Base-by-base conservation (phyloP, 2,113 vertebrate species). In the Trogon melanurus region DNA sequence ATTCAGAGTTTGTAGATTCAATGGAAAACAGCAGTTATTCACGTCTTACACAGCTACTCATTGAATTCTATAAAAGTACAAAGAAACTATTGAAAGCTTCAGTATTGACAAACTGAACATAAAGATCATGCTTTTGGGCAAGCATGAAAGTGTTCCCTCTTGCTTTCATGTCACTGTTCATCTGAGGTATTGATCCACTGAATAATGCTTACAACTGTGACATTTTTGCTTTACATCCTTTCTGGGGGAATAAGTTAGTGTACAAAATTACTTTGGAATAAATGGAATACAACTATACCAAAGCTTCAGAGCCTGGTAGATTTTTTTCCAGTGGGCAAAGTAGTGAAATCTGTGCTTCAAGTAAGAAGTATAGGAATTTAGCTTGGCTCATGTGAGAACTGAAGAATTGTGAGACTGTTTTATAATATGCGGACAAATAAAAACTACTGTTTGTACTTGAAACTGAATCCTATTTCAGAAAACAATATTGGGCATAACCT, bases 101-200 rank as follows among this genome's bases (percentile, higher is more conserved):
- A 56, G 34, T 58, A 89, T 85, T 83, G 78, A 81, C 83, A 92
- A 96, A 93, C 8, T 62, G 58, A 84, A 69, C 44, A 88, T 71
- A 65, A 89, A 73, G 66, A 95, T 54, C 0, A 0, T 86, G 23
- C 53, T 85, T 82, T 94, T 58, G 41, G 50, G 79, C 36, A 92
- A 34, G 16, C 48, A 57, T 78, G 38, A 62, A 83, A 47, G 32
- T 64, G 90, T 93, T 82, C 16, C 16, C 16, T 73, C 45, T 61
- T 74, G 61, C 50, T 81, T 95, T 84, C 41, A 58, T 89, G 73
- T 72, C 61, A 45, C 54, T 79, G 48, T 60, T 88, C 56, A 60
- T 76, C 56, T 86, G 51, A 34, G 60, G 14, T 88, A 88, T 76
- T 1, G 54, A 93, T 66, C 74, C 44, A 64, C 13, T 30, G 34